Evolutionary conservation across 1,140 invertebrate species (phyloP).

Genomic region (Platyscapa corneri): DNA sequence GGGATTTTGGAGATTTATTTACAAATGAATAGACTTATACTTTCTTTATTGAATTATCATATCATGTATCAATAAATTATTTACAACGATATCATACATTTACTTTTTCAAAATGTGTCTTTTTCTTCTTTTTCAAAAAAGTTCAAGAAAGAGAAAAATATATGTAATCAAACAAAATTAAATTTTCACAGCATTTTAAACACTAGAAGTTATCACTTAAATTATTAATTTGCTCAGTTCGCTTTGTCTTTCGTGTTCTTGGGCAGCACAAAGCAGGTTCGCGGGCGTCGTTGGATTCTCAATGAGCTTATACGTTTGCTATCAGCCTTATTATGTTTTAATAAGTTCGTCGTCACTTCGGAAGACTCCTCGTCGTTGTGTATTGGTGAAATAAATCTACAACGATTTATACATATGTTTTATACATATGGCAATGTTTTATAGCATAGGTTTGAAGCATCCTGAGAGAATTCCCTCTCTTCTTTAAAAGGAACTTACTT

Average conservation of each 20-base stretch:
- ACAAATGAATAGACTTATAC: slow-evolving; percentile 56
- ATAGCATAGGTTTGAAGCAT: slow-evolving; percentile 23
- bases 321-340: background rate
- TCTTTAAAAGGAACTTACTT: slow-evolving; percentile 47
- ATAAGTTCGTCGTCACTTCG: slow-evolving; percentile 23
- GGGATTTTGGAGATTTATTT: slow-evolving; percentile 56
- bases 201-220: slow-evolving; percentile 21
- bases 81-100: slow-evolving; percentile 68
- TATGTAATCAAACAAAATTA: slow-evolving; percentile 47
- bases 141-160: slow-evolving; percentile 41
- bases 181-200: slow-evolving; percentile 40
- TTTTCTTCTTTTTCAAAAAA: slow-evolving; percentile 40
- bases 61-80: slow-evolving; percentile 73
- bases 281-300: slow-evolving; percentile 22
- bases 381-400: slow-evolving; percentile 47
- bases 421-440: slow-evolving; percentile 35
- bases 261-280: slow-evolving; percentile 47
- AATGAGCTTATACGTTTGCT: background rate
- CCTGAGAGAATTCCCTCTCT: slow-evolving; percentile 10
- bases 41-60: slow-evolving; percentile 66
- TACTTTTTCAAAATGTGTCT: slow-evolving; percentile 52
- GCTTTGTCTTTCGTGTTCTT: slow-evolving; percentile 53
- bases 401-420: slow-evolving; percentile 41
- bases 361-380: slow-evolving; percentile 35
- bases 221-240: slow-evolving; percentile 43